Evolutionary conservation across 1,140 invertebrate genomes (phyloP), one percentile per base, ranked within the genome.

Genomic region (Aphidius gifuensis): DNA sequence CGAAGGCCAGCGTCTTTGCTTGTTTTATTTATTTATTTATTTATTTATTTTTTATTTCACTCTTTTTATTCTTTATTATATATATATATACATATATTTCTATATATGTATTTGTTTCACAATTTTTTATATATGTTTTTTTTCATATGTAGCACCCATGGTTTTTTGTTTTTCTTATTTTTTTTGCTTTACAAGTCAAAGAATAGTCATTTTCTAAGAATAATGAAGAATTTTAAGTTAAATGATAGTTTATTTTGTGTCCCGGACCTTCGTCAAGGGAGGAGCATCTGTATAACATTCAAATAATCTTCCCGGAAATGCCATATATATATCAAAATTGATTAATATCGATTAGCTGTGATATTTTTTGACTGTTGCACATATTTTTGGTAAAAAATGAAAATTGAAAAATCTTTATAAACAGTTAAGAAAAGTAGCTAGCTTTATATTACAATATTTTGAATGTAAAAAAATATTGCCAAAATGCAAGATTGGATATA

Each of bases 201-300:
- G 23, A 32, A 32, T 32, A 43, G 38, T 61, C 55, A 21, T 43
- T 66, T 66, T 61, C 60, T 48, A 60, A 61, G 64, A 66, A 61
- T 58, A 9, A 53, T 43, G 40, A 50, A 23, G 40, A 60, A 60
- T 49, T 60, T 60, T 32, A 9, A 16, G 11, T 48, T 39, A 32
- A 32, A 32, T 32, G 4, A 32, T 32, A 32, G 23, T 32, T 32
- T 32, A 32, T 54, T 55, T 44, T 42, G 51, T 42, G 44, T 51
- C 45, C 39, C 23, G 60, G 48, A 66, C 64, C 64, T 66, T 66
- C 61, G 61, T 66, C 64, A 66, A 57, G 60, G 50, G 57, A 65
- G 60, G 57, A 62, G 23, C 23, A 32, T 32, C 23, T 32, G 23
- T 32, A 32, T 32, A 32, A 50, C 16, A 40, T 21, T 16, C 49